These are phyloP conservation scores for Dastarcus helophoroides DNA, from an alignment of 2,888 invertebrate species.

Conservation along the genomic window DNA sequence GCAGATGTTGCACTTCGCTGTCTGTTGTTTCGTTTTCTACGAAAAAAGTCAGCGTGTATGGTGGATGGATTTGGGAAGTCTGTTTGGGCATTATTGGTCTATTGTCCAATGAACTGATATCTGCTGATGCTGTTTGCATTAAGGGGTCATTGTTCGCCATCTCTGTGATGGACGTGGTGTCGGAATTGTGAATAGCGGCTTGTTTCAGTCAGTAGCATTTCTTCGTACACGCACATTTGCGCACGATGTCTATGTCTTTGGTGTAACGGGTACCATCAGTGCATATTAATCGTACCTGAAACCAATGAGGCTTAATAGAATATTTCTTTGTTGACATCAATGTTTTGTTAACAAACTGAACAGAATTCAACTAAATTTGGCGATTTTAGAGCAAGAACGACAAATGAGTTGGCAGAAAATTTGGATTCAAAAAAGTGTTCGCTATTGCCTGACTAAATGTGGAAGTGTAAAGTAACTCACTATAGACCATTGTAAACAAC, in stretches of 20 bases:
- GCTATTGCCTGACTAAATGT: too few relatives aligned
- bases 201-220: constrained; percentile 70
- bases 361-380: too few relatives aligned
- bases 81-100: constrained; percentile 22
- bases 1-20: constrained; percentile 13
- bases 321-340: too few relatives aligned
- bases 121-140: too few relatives aligned
- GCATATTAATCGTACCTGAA: constrained; percentile 80
- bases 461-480: too few relatives aligned
- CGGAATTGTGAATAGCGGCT: constrained; percentile 46
- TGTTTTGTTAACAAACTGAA: too few relatives aligned
- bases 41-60: constrained; percentile 33
- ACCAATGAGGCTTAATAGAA: constrained; percentile 12
- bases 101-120: too few relatives aligned
- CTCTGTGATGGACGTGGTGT: constrained; percentile 21
- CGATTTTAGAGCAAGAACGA: too few relatives aligned
- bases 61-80: constrained; percentile 18
- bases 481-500: too few relatives aligned
- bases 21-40: constrained; percentile 29
- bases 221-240: constrained; percentile 91
- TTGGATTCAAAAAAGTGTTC: too few relatives aligned
- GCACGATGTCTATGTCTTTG: constrained; percentile 91
- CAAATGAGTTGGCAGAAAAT: too few relatives aligned
- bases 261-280: constrained; percentile 86
- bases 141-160: constrained; percentile 10